Conservation (phyloP, 2,888 invertebrate species). For the Leptogaster cylindrica region DNA sequence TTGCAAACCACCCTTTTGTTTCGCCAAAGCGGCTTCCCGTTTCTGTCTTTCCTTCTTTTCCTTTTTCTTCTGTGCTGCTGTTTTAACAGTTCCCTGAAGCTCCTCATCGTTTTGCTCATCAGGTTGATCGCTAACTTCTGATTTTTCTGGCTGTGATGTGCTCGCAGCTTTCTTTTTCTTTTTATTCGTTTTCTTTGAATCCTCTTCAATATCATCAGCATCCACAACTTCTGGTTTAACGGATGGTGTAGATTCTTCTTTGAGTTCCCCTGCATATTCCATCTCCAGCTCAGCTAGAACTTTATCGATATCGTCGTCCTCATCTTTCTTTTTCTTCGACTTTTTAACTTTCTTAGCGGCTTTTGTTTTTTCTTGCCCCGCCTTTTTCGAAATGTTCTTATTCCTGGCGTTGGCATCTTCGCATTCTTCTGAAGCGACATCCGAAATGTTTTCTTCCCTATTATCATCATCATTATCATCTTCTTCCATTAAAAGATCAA, state of each 20-base stretch:
- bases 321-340: conserved; percentile 76
- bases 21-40: conserved; percentile 67
- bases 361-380: conserved; percentile 59
- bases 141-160: conserved; percentile 50
- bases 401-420: conserved; percentile 61
- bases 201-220: conserved; percentile 60
- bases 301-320: conserved; percentile 81
- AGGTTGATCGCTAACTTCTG: conserved; percentile 59
- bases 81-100: conserved; percentile 71
- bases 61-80: conserved; percentile 87
- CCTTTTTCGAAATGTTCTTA: conserved; percentile 60
- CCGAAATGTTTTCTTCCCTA: conserved; percentile 48
- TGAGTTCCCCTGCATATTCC: conserved; percentile 75
- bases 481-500: conserved; percentile 72
- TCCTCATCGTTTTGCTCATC: conserved; percentile 56
- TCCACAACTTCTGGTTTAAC: conserved; percentile 55
- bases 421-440: conserved; percentile 59
- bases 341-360: conserved; percentile 77
- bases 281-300: conserved; percentile 82
- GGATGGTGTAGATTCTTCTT: conserved; percentile 51
- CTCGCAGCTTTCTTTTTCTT: conserved; percentile 82
- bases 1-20: conserved; percentile 59
- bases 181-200: conserved; percentile 67
- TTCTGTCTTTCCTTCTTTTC: conserved; percentile 86
- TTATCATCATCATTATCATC: conserved; percentile 64